Evolutionary conservation across 2,113 vertebrate genomes (phyloP).

Genomic region (Atrichornis clamosus): DNA sequence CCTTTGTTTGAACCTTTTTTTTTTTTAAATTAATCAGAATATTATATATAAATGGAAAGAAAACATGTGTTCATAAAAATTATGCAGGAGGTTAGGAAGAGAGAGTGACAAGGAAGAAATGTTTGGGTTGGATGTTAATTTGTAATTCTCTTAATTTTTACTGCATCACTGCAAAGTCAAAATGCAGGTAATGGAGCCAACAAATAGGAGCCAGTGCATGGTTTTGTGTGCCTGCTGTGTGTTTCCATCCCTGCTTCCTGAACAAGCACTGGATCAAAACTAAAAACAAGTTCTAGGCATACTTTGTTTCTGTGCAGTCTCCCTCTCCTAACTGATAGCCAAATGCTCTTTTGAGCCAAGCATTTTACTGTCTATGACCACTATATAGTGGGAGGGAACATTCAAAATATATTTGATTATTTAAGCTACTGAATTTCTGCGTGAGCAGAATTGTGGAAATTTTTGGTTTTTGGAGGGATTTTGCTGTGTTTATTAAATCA

Average conservation of each 20-base stretch:
- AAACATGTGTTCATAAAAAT: background rate
- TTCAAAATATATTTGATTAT: background rate
- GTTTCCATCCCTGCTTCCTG: background rate
- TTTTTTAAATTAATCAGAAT: background rate
- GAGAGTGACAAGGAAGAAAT: background rate
- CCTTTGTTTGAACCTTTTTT: background rate
- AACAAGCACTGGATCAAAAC: background rate
- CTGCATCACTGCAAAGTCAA: background rate
- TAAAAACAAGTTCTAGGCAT: background rate
- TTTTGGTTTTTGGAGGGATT: background rate
- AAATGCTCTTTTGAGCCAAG: background rate
- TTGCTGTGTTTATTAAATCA: background rate
- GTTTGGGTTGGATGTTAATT: background rate
- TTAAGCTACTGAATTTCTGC: background rate
- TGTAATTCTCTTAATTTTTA: background rate
- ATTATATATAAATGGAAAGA: background rate
- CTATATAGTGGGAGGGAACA: background rate
- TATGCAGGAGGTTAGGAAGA: background rate
- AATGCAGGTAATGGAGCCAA: background rate
- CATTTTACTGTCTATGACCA: background rate
- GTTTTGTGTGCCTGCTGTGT: background rate
- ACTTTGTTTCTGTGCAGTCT: background rate
- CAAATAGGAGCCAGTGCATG: accelerated
- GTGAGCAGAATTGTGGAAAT: background rate
- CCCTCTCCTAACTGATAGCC: background rate